Base-by-base conservation (phyloP, 1,140 invertebrate species). In the Bombus difficillimus region DNA sequence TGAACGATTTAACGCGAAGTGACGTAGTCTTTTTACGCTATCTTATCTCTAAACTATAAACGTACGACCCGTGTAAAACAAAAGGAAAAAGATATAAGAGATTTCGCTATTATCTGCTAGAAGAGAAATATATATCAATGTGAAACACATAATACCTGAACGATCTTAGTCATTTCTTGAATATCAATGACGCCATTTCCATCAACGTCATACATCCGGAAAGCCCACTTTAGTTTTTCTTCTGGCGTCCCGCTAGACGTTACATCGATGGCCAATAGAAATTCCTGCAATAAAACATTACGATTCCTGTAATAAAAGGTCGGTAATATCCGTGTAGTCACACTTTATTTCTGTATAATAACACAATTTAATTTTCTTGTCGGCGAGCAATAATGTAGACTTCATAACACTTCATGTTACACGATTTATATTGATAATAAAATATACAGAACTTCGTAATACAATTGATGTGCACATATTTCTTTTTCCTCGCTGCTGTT, bases 171-270 rank as follows among this genome's bases (percentile, higher is more conserved):
- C 98, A 98, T 98, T 96, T 98, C 98, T 94, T 99, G 98, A 93
- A 99, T 98, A 95, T 99, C 99, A 94, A 99, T 99, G 85, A 99
- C 98, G 85, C 99, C 99, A 95, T 99, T 99, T 39, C 98, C 98
- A 95, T 99, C 99, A n/a, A 99, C 99, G 94, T 99, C 99, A 95
- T 99, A 99, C 98, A 98, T 98, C 93, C 98, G 97, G 96, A 99
- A 99, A 69, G 99, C 99, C 99, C 99, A 99, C 96, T 99, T 99
- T 69, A 99, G 96, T 96, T 99, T 99, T 95, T 99, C 99, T 94
- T 99, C 98, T 18, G 99, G 98, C 89, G 99, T 99, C 75, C 99
- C 99, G 89, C 98, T 98, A 86, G 98, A 99, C 83, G 99, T 99
- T 78, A 99, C 99, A 96, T 99, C 99, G 94, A 99, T 99, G 91